Base-by-base conservation (phyloP, 2,113 vertebrate species). In the Coptodon bakossiorum region DNA sequence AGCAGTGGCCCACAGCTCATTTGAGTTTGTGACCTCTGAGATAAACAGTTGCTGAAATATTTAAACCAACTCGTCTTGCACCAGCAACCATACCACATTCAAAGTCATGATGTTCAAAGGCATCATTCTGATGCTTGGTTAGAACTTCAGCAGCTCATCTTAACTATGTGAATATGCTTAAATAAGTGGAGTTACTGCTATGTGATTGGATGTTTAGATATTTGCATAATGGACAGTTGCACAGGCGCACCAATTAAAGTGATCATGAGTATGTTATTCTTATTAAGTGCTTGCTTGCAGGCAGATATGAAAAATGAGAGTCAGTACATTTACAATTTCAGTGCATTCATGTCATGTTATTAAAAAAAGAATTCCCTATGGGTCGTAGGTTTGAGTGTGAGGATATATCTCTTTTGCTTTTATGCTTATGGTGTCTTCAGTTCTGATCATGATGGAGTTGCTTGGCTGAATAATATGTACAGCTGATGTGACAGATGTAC, bases 21-120 rank as follows among this genome's bases (percentile, higher is more conserved):
- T 54, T 0, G n/a, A 54, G 53, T 54, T 24, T 54, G 53, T 24
- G 53, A 54, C 0, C 53, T 31, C 14, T 31, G 7, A 71, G n/a
- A 71, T 24, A 14, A 43, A 40, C 66, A 24, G 66, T 6, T 43
- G 38, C 38, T 71, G 66, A 43, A 71, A 71, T 71, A 24, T 40
- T 68, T 22, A 68, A 38, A 68, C 63, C 19, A 68, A 8, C 63
- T 38, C 1, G n/a, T n/a, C 11, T 24, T 22, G 12, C 36, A 43
- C 3, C n/a, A 43, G 19, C n/a, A 43, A 14, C 7, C 1, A 71
- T 43, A 0, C 36, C 36, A 71, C n/a, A 40, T 71, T 43, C n/a
- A 71, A 71, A 43, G 34, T 38, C 34, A 52, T 5, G 17, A 52
- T n/a, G 50, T 59, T 29, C 27, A 59, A 59, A 2, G 54, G 12